Conservation (phyloP, 2,113 vertebrate species). For the Phaetusa simplex region DNA sequence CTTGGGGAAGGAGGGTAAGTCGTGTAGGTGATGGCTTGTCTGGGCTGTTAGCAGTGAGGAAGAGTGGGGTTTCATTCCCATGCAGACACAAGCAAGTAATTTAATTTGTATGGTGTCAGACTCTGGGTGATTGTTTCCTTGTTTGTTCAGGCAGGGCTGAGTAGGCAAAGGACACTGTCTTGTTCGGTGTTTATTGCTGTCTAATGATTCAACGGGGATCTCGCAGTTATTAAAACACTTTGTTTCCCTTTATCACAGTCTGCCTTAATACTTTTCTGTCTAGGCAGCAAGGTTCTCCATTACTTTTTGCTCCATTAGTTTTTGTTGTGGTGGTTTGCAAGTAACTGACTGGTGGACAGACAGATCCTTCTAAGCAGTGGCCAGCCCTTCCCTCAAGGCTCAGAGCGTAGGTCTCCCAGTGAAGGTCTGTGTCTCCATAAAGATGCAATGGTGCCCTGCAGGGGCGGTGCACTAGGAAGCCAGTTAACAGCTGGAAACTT, state of each 20-base stretch:
- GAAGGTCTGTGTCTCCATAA: neutral
- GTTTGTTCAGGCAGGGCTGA: neutral
- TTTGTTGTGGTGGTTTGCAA: neutral
- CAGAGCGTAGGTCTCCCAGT: accelerated
- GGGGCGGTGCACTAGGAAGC: neutral
- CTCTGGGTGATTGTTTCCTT: neutral
- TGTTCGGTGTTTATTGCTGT: neutral
- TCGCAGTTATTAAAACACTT: neutral
- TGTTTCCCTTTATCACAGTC: neutral
- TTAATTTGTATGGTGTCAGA: neutral
- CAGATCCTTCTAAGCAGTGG: neutral
- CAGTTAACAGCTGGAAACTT: neutral
- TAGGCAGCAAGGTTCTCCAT: neutral
- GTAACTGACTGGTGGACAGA: neutral
- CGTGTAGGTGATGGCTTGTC: neutral
- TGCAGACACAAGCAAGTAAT: neutral
- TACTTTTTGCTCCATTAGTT: neutral
- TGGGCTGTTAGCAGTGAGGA: neutral
- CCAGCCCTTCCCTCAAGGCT: no score
- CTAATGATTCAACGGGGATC: neutral
- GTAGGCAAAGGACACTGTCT: neutral
- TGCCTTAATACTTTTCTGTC: neutral
- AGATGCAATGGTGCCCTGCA: no score
- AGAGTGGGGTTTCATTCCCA: neutral
- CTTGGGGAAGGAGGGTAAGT: neutral